Evolutionary conservation across 2,888 invertebrate genomes (phyloP).

Genomic region (Carcina quercana): DNA sequence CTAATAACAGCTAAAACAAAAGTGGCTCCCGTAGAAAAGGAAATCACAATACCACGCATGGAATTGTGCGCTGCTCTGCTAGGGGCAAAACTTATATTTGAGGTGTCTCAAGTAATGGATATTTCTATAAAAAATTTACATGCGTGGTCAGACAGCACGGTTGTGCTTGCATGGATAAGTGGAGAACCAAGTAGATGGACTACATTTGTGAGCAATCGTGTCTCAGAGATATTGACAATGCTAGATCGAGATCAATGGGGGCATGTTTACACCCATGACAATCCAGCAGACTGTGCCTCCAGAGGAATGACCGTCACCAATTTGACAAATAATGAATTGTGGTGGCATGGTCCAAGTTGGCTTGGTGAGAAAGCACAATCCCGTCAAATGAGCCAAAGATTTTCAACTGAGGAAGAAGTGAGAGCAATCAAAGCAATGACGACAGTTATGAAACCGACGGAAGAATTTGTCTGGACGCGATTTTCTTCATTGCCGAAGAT

Average conservation of each 20-base stretch:
- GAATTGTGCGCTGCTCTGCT: conserved; percentile 18
- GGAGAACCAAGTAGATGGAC: neutral
- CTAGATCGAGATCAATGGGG: neutral
- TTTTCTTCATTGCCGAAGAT: conserved; percentile 2
- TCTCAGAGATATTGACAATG: neutral
- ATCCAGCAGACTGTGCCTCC: conserved; percentile 3
- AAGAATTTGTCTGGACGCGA: neutral
- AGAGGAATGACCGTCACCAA: neutral
- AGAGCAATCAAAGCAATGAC: neutral
- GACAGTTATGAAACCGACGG: neutral
- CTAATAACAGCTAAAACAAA: conserved; percentile 17
- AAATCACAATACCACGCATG: conserved; percentile 17
- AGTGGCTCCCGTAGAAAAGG: conserved; percentile 15
- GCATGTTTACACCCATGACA: neutral
- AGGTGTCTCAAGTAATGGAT: conserved; percentile 4
- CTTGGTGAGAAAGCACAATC: too few relatives aligned
- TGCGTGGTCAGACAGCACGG: conserved; percentile 22
- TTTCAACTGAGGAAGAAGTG: neutral
- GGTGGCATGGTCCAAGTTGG: conserved; percentile 1
- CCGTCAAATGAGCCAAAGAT: too few relatives aligned
- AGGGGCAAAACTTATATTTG: conserved; percentile 11
- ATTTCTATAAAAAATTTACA: conserved; percentile 3
- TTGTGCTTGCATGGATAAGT: conserved; percentile 16
- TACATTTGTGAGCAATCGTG: conserved; percentile 2
- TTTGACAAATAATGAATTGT: neutral